Evolutionary conservation across 2,113 vertebrate genomes (phyloP).

Genomic region (Sturnus vulgaris): DNA sequence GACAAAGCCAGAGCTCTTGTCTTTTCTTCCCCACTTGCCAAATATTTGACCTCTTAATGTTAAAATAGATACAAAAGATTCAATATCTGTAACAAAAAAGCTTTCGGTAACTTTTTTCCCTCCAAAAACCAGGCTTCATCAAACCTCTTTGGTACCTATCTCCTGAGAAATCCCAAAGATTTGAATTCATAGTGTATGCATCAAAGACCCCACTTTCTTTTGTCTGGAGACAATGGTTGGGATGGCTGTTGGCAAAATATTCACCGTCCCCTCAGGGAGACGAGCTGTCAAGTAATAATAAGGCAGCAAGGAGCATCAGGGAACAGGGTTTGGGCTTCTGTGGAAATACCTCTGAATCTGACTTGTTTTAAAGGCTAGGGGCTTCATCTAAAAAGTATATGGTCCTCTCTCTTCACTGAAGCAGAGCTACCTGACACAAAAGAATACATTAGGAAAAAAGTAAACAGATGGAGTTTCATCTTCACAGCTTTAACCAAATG

Average conservation of each 20-base stretch:
- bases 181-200: conserved; percentile 2
- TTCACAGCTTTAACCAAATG: not conserved
- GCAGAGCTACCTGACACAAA: not conserved
- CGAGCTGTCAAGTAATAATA: conserved; percentile 29
- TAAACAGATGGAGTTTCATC: not conserved
- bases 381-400: not conserved
- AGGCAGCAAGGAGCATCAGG: not conserved
- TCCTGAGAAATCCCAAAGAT: conserved; percentile 12
- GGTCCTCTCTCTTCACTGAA: not conserved
- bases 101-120: not conserved
- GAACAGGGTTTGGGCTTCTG: not conserved
- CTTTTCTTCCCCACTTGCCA: not conserved
- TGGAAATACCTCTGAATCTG: not conserved
- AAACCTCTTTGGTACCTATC: not conserved
- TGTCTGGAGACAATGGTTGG: conserved; percentile 7
- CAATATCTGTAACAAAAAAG: not conserved
- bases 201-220: not conserved
- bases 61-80: not conserved
- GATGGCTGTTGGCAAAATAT: conserved; percentile 42
- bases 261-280: not conserved
- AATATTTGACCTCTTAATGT: not conserved
- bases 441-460: not conserved
- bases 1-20: not conserved
- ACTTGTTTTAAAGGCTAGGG: not conserved
- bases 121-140: not conserved